phyloP scores from a whole-genome alignment of 30 jellyfish, hydroid and myxozoan genomes.

The Hydra vulgaris region DNA sequence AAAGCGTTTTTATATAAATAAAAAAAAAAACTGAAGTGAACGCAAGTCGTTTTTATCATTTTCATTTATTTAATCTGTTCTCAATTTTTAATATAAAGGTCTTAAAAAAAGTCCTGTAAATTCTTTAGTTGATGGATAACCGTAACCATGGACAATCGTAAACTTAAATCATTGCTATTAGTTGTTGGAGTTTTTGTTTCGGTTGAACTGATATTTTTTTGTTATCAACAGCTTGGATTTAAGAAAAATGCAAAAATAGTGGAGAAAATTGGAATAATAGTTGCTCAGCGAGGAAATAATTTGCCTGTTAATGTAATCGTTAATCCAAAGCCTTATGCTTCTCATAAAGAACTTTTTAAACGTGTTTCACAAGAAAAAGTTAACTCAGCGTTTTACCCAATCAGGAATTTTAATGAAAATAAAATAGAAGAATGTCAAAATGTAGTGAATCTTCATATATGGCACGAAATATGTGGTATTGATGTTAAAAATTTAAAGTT shows the following conservation, averaged over 20 bases:
- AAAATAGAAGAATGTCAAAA: not conserved
- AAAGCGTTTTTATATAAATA: too few species aligned
- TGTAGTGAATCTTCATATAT: constrained; percentile 33
- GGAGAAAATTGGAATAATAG: not conserved
- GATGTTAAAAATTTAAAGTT: constrained; percentile 29
- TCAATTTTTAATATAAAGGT: too few species aligned
- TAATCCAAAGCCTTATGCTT: not conserved
- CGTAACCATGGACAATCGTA: not conserved
- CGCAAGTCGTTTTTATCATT: too few species aligned
- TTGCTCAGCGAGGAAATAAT: constrained; percentile 10
- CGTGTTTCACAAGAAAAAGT: not conserved
- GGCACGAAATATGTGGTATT: constrained; percentile 80
- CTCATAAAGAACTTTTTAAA: not conserved
- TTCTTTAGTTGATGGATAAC: too few species aligned
- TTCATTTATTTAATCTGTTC: too few species aligned
- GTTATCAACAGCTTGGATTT: not conserved
- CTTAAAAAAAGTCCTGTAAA: too few species aligned
- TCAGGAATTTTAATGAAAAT: not conserved
- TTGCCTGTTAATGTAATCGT: not conserved
- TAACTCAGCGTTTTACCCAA: not conserved
- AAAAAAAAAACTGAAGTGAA: too few species aligned
- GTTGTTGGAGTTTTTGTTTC: not conserved
- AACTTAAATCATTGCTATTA: not conserved
- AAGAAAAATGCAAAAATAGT: not conserved
- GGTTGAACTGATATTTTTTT: not conserved